A percentile compares a stretch with the other conserved stretches of the same genome.
These are phyloP conservation scores for Plagiodera versicolora DNA, from an alignment of 2,888 invertebrate species.

Conservation along the genomic window DNA sequence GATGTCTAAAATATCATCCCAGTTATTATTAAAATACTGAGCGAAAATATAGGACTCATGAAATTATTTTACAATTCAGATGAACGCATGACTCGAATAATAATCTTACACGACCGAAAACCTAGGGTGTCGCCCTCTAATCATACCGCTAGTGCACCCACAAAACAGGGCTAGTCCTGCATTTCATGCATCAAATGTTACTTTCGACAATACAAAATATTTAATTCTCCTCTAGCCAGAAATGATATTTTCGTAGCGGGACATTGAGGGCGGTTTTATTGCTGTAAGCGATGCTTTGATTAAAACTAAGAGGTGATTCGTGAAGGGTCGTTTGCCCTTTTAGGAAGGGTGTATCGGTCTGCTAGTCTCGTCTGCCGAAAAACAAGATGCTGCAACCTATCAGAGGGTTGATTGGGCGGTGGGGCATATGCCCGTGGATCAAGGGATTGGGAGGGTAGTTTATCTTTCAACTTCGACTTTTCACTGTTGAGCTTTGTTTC, in stretches of 20 bases:
- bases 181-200: constrained; percentile 10
- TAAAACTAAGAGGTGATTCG: neutral
- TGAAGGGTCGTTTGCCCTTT: neutral
- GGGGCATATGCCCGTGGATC: neutral
- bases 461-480: neutral
- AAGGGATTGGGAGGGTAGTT: neutral
- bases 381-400: neutral
- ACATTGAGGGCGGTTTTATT: neutral
- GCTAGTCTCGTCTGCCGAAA: neutral
- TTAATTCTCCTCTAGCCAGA: neutral
- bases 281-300: neutral
- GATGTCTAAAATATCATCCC: too few species aligned
- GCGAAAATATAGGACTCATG: too few species aligned
- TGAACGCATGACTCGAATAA: too few species aligned
- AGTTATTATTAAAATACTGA: too few species aligned
- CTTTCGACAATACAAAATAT: constrained; percentile 15
- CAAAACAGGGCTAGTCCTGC: constrained; percentile 1
- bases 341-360: neutral
- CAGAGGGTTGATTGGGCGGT: neutral
- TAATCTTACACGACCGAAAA: neutral
- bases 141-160: neutral
- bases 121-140: neutral
- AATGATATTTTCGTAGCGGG: neutral
- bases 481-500: neutral
- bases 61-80: too few species aligned